phyloP scores from a whole-genome alignment of 1,140 invertebrate species.

The Pinna nobilis region DNA sequence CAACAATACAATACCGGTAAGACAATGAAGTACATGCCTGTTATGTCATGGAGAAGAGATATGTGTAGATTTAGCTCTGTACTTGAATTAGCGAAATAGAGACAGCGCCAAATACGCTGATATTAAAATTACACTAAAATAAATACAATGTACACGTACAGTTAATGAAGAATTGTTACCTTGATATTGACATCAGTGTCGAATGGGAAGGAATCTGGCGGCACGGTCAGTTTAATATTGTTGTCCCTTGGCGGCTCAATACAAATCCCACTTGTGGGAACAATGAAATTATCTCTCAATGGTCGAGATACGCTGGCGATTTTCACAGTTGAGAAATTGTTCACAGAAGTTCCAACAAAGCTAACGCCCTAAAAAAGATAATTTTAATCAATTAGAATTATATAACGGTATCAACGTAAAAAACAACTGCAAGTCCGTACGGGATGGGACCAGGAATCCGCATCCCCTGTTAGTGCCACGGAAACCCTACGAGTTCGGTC shows the following conservation, averaged over 20 bases:
- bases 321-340: constrained; percentile 10
- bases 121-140: neutral
- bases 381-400: neutral
- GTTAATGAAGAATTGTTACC: neutral
- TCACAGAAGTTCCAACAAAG: neutral
- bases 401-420: no score
- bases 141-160: neutral
- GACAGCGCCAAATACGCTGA: no score
- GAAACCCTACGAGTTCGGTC: no score
- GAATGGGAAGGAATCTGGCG: neutral
- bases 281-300: constrained; percentile 4
- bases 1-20: no score
- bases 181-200: constrained; percentile 4
- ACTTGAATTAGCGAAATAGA: no score
- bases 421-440: no score
- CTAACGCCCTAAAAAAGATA: neutral
- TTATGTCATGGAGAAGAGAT: no score
- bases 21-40: no score
- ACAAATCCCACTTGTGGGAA: neutral
- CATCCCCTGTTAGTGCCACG: no score
- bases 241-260: constrained; percentile 9
- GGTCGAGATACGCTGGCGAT: neutral
- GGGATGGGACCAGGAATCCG: no score
- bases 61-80: no score
- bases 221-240: constrained; percentile 1